Evolutionary conservation across 1,140 invertebrate genomes (phyloP).

Genomic region (Euborellia annulipes): DNA sequence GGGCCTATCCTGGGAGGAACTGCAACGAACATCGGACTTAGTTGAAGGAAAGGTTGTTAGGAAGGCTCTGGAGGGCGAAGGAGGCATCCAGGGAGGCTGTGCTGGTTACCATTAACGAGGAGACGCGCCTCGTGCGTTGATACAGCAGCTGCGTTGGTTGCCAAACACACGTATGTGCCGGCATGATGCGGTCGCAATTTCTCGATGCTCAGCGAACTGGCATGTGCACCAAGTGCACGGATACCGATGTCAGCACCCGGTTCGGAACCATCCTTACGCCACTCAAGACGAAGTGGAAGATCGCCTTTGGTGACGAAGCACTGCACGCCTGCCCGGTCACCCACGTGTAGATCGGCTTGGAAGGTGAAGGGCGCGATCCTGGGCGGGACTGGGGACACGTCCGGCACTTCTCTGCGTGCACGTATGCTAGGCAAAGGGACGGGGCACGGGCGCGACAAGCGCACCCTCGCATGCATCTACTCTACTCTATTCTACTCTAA

Average conservation of each 20-base stretch:
- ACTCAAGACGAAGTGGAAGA: conserved; percentile 51
- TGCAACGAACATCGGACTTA: too few relatives aligned
- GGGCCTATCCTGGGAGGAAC: conserved; percentile 31
- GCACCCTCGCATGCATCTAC: too few relatives aligned
- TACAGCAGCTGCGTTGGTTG: conserved; percentile 24
- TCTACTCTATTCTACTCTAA: too few relatives aligned
- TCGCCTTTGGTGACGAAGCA: conserved; percentile 61
- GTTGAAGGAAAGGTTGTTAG: too few relatives aligned
- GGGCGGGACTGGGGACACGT: conserved; percentile 47
- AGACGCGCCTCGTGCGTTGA: conserved; percentile 26
- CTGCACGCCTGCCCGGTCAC: conserved; percentile 41
- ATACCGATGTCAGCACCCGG: conserved; percentile 3
- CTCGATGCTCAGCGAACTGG: conserved; percentile 40
- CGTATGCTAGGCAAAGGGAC: too few relatives aligned
- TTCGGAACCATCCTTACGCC: conserved; percentile 29
- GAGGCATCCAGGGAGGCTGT: too few relatives aligned
- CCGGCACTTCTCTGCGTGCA: too few relatives aligned
- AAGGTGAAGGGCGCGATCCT: conserved; percentile 57
- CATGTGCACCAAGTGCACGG: conserved; percentile 30
- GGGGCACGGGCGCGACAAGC: too few relatives aligned
- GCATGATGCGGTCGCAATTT: conserved; percentile 27
- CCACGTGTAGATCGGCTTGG: conserved; percentile 38
- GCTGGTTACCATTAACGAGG: conserved; percentile 53
- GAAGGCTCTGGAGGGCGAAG: neutral
- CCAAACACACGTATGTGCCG: conserved; percentile 29